phyloP scores from a whole-genome alignment of 2,797 vertebrate species.

The Tenualosa thibaudeaui region DNA sequence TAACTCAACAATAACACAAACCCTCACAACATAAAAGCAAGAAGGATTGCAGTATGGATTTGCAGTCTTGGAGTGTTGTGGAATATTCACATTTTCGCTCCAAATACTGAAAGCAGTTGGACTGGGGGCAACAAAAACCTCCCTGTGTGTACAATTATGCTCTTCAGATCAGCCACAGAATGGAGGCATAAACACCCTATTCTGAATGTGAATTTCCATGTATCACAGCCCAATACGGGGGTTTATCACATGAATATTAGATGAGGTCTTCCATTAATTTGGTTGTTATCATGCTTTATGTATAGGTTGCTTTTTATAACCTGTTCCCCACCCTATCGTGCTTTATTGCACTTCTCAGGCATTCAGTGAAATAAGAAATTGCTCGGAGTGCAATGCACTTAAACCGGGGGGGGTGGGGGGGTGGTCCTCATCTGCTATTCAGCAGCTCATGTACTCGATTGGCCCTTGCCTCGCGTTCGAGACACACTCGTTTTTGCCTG shows the following conservation, averaged over 20 bases:
- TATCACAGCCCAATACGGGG: constrained; percentile 57
- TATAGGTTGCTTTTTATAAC: constrained; percentile 65
- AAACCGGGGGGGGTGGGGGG: constrained; percentile 40
- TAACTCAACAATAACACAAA: background rate
- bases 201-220: constrained; percentile 61
- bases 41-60: background rate
- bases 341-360: constrained; percentile 59
- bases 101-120: background rate
- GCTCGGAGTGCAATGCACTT: constrained; percentile 64
- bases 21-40: background rate
- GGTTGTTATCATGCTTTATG: constrained; percentile 75
- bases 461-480: constrained; percentile 44
- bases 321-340: constrained; percentile 51
- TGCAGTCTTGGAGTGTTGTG: background rate
- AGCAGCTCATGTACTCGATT: constrained; percentile 61
- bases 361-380: constrained; percentile 61
- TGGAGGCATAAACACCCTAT: constrained; percentile 61
- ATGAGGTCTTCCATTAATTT: constrained; percentile 76
- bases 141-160: constrained; percentile 25
- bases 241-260: constrained; percentile 72
- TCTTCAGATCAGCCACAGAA: constrained; percentile 52
- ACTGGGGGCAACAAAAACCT: background rate
- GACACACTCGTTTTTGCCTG: constrained; percentile 41
- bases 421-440: constrained; percentile 57
- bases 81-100: background rate